These are phyloP conservation scores for Perithous albicinctus DNA, from an alignment of 2,888 invertebrate species.

Conservation along the genomic window DNA sequence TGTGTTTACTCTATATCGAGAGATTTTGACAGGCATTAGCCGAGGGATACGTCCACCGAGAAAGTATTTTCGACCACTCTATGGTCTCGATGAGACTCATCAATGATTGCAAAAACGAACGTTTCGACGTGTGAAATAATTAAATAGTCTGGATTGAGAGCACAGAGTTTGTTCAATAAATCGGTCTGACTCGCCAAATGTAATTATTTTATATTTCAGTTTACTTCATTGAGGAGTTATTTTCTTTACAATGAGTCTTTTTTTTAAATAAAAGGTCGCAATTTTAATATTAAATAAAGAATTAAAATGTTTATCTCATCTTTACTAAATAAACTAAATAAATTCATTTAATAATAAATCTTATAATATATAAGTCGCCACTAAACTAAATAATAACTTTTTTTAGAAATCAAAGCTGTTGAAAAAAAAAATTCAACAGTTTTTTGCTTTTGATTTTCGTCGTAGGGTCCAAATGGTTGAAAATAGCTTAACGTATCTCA, in stretches of 20 bases:
- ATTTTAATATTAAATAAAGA: no score
- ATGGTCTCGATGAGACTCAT: slow-evolving; percentile 1
- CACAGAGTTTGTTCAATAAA: background rate
- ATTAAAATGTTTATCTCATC: no score
- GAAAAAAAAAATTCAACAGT: no score
- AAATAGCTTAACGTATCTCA: no score
- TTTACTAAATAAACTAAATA: no score
- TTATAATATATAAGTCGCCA: no score
- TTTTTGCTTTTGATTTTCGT: no score
- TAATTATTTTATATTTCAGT: background rate
- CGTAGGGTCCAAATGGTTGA: no score
- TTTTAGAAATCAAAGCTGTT: no score
- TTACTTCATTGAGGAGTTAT: background rate
- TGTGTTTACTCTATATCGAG: slow-evolving; percentile 31
- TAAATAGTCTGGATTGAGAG: slow-evolving; percentile 1
- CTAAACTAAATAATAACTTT: no score
- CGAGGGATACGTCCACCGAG: background rate
- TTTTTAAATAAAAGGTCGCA: no score
- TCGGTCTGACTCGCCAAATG: background rate
- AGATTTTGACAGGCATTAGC: slow-evolving; percentile 24
- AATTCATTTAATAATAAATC: no score
- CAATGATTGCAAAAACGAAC: background rate
- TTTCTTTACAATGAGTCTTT: background rate
- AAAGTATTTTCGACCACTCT: slow-evolving; percentile 2
- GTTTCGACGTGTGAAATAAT: background rate